A percentile compares a stretch with the other conserved stretches of the same genome.
Evolutionary conservation across 2,797 vertebrate genomes (phyloP).

Genomic region (Enteromius mattozi): DNA sequence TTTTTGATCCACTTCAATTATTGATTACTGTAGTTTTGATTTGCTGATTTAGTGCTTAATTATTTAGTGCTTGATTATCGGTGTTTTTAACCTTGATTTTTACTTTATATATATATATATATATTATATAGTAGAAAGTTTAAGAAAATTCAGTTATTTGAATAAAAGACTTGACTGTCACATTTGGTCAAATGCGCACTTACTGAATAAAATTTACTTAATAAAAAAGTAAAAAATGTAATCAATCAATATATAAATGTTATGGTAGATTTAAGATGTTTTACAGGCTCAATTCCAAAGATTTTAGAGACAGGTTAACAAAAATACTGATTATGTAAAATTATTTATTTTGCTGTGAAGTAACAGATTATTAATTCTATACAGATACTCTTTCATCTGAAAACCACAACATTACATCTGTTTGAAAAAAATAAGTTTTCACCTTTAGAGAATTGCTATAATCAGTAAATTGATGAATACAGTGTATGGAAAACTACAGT

Average conservation of each 20-base stretch:
- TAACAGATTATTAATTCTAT: background rate
- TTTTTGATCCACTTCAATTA: too few species aligned
- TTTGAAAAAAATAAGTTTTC: background rate
- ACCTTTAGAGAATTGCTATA: background rate
- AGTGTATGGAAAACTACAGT: background rate
- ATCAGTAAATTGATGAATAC: slow-evolving; percentile 7
- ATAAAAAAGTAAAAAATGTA: too few species aligned
- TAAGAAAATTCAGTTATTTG: too few species aligned
- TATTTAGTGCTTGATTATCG: too few species aligned
- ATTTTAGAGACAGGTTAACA: background rate
- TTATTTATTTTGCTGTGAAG: background rate
- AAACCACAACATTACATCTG: background rate
- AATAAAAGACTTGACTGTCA: too few species aligned
- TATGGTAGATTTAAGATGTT: background rate
- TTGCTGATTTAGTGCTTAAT: too few species aligned
- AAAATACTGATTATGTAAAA: background rate
- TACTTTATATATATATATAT: too few species aligned
- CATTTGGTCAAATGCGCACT: background rate
- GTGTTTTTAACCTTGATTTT: too few species aligned
- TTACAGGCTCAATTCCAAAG: background rate
- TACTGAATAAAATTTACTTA: background rate
- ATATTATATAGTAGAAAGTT: too few species aligned
- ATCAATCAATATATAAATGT: too few species aligned
- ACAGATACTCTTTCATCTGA: background rate
- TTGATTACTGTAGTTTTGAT: too few species aligned